These are phyloP conservation scores for Rhagophthalmus giganteus DNA, from an alignment of 2,888 invertebrate species.

Conservation along the genomic window DNA sequence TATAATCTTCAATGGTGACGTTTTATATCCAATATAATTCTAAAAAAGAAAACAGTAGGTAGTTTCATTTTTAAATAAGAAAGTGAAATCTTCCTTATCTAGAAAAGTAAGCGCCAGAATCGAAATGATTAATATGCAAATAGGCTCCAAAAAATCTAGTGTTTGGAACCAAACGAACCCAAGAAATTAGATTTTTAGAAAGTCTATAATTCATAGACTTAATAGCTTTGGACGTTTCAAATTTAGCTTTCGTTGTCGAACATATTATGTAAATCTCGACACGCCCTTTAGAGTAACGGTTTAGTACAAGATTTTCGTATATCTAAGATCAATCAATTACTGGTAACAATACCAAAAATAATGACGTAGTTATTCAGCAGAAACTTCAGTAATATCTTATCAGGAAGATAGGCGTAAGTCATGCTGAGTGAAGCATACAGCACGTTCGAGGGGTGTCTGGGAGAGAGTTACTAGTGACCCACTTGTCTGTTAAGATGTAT, in stretches of 20 bases:
- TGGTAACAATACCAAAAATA: slow-evolving; percentile 10
- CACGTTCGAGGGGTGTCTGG: slow-evolving; percentile 50
- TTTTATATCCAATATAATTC: too few species aligned
- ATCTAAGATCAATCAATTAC: neutral
- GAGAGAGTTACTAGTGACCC: slow-evolving; percentile 57
- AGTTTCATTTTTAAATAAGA: too few species aligned
- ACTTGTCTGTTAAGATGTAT: slow-evolving; percentile 59
- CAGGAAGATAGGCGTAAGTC: slow-evolving; percentile 26
- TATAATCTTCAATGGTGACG: too few species aligned
- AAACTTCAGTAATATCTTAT: slow-evolving; percentile 16
- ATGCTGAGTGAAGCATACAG: slow-evolving; percentile 30
- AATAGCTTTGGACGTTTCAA: neutral
- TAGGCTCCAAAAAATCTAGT: too few species aligned
- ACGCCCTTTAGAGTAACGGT: neutral
- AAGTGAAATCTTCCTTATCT: too few species aligned
- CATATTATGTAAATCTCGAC: neutral
- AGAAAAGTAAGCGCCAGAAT: too few species aligned
- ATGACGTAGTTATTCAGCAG: slow-evolving; percentile 6
- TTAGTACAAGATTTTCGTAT: neutral
- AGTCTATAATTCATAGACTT: too few species aligned
- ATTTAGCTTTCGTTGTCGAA: neutral
- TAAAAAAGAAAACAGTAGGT: too few species aligned
- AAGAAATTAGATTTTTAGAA: too few species aligned
- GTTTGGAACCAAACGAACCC: too few species aligned
- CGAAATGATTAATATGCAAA: too few species aligned